Evolutionary conservation across 2,113 vertebrate species (phyloP), one percentile per base, ranked within the genome.

Genomic region (Solea solea): DNA sequence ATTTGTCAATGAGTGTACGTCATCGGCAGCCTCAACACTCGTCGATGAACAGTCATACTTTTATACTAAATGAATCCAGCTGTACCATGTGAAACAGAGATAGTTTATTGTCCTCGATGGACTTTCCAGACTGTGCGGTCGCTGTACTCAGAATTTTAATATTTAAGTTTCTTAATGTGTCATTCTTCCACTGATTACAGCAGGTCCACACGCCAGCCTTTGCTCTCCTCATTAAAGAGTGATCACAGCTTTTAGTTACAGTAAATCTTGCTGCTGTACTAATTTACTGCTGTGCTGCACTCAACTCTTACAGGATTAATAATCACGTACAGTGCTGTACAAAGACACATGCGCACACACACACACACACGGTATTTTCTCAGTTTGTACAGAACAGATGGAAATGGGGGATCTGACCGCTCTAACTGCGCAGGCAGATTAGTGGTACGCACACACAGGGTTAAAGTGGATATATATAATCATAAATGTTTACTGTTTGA

Each of bases 371-470:
- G 13, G 68, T 46, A 53, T 69, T 81, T 83, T 78, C 64, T 67
- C 60, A 72, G 55, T 85, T 80, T 84, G 71, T 67, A 72, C 66
- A 34, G 48, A 84, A 74, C 88, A 86, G 86, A 86, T 88, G 86
- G 88, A 87, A 80, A 79, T 72, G 69, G 71, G 68, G 65, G 85
- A 74, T 88, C 72, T 88, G 74, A 64, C 66, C 80, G 78, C 81
- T 67, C 76, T 78, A 85, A 86, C 81, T 63, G 74, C 73, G 67
- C 77, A 27, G 66, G 62, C 81, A 86, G 83, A 89, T 21, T 21
- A 21, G 21, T 21, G 21, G 21, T 21, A 53, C 44, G 67, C 34
- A 64, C 52, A 54, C 25, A 54, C 52, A 55, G 3, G 28, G 55
- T 45, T 57, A 63, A 80, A 56, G 75, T 82, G 75, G 76, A 80